Percentiles rank a stretch among this genome's conserved stretches.
phyloP scores from a whole-genome alignment of 1,140 invertebrate genomes.

The Brachionus plicatilis region DNA sequence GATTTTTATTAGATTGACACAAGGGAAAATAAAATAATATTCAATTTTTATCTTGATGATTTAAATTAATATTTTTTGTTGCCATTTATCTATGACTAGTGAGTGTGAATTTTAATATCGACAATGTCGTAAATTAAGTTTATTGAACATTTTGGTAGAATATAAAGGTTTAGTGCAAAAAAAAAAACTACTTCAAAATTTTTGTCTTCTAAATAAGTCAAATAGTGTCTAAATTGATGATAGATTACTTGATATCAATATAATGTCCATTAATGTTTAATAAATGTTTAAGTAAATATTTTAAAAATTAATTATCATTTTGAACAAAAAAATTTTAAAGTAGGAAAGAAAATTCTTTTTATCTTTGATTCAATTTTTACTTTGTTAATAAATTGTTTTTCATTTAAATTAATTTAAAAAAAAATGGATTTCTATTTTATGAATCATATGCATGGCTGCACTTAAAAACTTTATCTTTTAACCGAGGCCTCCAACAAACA shows the following conservation, averaged over 20 bases:
- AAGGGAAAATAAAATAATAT: no score
- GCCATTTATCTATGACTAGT: neutral
- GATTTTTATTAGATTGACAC: neutral
- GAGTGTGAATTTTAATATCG: neutral
- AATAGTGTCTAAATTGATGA: neutral
- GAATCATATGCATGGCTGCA: neutral
- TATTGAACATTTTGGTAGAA: neutral
- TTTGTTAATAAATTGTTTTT: no score
- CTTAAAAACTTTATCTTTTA: neutral
- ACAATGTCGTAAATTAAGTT: neutral
- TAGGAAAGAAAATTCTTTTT: no score
- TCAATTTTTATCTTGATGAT: neutral
- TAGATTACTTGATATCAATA: neutral
- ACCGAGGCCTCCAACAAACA: neutral
- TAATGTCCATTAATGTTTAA: neutral
- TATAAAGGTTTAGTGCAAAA: neutral
- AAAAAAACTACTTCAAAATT: neutral
- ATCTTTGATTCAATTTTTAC: no score
- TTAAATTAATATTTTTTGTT: neutral
- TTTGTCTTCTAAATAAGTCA: neutral
- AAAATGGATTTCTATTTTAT: neutral
- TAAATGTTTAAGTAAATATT: neutral
- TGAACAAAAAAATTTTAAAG: no score
- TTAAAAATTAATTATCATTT: no score
- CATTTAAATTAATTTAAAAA: neutral